Percentiles rank a stretch among this genome's conserved stretches.
Conservation (phyloP, 2,888 invertebrate species). For the Cremastinae sp. region DNA sequence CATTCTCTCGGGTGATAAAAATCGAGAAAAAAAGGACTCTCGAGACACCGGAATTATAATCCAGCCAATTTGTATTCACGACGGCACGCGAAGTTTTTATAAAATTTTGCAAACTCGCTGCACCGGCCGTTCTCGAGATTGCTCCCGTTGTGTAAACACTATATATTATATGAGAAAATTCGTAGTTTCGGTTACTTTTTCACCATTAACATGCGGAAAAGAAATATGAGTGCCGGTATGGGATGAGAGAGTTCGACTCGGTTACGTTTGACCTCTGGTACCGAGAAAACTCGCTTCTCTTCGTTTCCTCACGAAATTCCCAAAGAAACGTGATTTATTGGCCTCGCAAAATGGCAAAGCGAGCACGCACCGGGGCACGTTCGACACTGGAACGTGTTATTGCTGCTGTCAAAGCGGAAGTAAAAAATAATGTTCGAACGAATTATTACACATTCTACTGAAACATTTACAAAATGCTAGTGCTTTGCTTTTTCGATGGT, state of each 20-base stretch:
- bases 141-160: neutral
- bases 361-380: constrained; percentile 23
- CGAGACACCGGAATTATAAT: neutral
- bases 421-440: constrained; percentile 22
- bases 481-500: too few relatives aligned
- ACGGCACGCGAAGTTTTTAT: constrained; percentile 21
- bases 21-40: neutral
- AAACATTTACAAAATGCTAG: too few relatives aligned
- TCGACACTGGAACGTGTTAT: constrained; percentile 20
- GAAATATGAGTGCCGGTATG: constrained; percentile 1
- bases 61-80: constrained; percentile 18
- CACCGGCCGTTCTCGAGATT: constrained; percentile 38
- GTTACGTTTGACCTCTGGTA: constrained; percentile 31
- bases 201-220: neutral
- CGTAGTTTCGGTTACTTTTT: neutral
- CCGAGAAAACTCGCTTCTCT: neutral
- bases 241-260: constrained; percentile 23
- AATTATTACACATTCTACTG: too few relatives aligned
- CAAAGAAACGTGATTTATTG: constrained; percentile 50
- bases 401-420: constrained; percentile 47
- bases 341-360: constrained; percentile 26
- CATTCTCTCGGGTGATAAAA: neutral
- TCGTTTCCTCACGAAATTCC: constrained; percentile 26
- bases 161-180: constrained; percentile 21
- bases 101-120: constrained; percentile 12